Evolutionary conservation across 2,113 vertebrate species (phyloP).

Genomic region (Pterocles orientalis): DNA sequence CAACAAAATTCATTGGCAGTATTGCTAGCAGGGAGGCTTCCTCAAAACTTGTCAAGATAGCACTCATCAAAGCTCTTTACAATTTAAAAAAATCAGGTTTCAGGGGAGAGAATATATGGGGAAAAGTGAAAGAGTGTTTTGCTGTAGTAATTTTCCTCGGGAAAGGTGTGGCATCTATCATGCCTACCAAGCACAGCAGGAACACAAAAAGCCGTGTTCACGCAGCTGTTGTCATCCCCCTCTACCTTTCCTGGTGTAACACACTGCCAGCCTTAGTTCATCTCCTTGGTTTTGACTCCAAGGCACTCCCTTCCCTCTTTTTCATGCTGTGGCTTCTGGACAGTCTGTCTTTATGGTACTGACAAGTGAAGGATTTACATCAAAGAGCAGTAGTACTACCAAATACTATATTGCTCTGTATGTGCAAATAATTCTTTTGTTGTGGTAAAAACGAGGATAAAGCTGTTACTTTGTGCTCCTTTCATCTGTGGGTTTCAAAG

Average conservation of each 20-base stretch:
- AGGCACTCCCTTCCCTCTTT: not conserved
- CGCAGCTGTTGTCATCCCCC: not conserved
- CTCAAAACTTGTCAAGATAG: constrained; percentile 39
- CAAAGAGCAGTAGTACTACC: not conserved
- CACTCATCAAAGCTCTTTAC: not conserved
- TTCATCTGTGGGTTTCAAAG: not conserved
- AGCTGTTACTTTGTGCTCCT: not conserved
- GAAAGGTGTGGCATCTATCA: not conserved
- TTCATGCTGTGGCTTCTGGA: not conserved
- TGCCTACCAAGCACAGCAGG: not conserved
- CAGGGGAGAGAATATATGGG: not conserved
- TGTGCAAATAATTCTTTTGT: not conserved
- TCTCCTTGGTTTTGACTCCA: not conserved
- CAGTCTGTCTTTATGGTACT: not conserved
- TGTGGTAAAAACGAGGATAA: not conserved
- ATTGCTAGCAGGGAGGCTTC: not conserved
- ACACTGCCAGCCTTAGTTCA: not conserved
- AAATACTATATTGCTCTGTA: not conserved
- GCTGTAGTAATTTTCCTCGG: not conserved
- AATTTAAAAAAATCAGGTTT: not conserved
- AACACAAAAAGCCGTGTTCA: not conserved
- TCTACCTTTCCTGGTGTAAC: not conserved
- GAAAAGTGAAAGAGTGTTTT: not conserved
- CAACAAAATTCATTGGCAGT: constrained; percentile 46
- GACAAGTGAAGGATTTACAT: not conserved